phyloP scores from a whole-genome alignment of 2,113 vertebrate species.

The Lagenorhynchus albirostris region DNA sequence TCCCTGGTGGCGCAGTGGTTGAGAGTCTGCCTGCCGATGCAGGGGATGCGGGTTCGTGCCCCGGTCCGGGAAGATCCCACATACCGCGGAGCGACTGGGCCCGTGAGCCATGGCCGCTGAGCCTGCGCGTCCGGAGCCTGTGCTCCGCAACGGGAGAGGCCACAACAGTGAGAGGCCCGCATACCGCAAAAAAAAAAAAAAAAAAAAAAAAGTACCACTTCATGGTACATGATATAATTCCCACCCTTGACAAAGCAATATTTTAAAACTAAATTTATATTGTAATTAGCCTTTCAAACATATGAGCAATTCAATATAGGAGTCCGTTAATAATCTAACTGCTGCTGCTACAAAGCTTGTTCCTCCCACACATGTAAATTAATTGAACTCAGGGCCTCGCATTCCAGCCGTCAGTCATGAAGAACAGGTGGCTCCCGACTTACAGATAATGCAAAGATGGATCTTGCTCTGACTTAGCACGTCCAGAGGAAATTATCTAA shows the following conservation, averaged over 20 bases:
- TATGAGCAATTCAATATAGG: constrained; percentile 84
- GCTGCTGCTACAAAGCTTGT: constrained; percentile 79
- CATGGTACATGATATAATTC: constrained; percentile 80
- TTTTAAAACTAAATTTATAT: constrained; percentile 87
- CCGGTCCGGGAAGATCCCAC: too few relatives aligned
- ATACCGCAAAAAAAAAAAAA: rapidly evolving
- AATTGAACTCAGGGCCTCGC: constrained; percentile 84
- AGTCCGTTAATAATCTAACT: constrained; percentile 86
- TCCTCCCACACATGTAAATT: constrained; percentile 84
- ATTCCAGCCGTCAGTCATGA: constrained; percentile 77
- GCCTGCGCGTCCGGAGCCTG: too few relatives aligned
- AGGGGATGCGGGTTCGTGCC: too few relatives aligned
- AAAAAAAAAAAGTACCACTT: neutral
- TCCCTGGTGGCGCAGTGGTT: too few relatives aligned
- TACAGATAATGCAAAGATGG: constrained; percentile 78
- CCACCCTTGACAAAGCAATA: constrained; percentile 82
- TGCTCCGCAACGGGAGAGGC: too few relatives aligned
- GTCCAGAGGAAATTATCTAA: constrained; percentile 68
- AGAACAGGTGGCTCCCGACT: constrained; percentile 83
- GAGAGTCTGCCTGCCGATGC: too few relatives aligned
- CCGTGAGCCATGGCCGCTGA: too few relatives aligned
- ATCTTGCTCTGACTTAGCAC: constrained; percentile 72
- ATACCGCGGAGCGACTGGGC: too few relatives aligned
- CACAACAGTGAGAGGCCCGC: too few relatives aligned
- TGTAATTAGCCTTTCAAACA: constrained; percentile 87